Evolutionary conservation across 1,140 invertebrate genomes (phyloP).

Genomic region (Zaprionus vittiger): DNA sequence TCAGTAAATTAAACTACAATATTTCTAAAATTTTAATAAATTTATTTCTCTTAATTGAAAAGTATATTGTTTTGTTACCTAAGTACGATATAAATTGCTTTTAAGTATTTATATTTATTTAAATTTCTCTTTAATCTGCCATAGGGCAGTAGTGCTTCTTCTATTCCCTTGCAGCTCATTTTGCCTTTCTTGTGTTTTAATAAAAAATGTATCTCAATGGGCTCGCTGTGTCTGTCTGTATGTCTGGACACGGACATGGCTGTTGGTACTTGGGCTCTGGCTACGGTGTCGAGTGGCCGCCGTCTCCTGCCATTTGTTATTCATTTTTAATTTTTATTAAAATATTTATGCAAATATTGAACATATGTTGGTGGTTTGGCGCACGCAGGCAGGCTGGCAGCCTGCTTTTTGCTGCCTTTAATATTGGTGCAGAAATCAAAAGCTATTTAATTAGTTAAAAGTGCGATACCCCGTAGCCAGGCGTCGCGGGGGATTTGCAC

Average conservation of each 20-base stretch:
- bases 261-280: conserved; percentile 25
- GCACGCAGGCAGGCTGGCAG: conserved; percentile 1
- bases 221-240: conserved; percentile 1
- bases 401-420: conserved; percentile 47
- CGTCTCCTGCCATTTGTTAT: conserved; percentile 54
- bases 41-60: neutral
- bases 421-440: conserved; percentile 76
- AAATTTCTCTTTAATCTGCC: neutral
- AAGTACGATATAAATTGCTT: too few species aligned
- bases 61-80: neutral
- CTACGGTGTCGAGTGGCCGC: neutral
- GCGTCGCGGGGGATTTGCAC: conserved; percentile 32
- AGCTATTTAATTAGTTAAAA: conserved; percentile 82
- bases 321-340: conserved; percentile 83
- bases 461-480: conserved; percentile 62
- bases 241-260: conserved; percentile 32
- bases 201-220: conserved; percentile 37
- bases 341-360: conserved; percentile 83
- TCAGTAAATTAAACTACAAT: neutral
- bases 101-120: neutral
- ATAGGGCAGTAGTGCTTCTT: conserved; percentile 31
- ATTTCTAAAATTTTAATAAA: neutral
- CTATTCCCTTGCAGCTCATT: conserved; percentile 4
- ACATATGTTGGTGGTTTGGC: conserved; percentile 61
- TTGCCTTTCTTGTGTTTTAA: conserved; percentile 45